These are phyloP conservation scores for Berghia stephanieae DNA, from an alignment of 1,140 invertebrate genomes.

Conservation along the genomic window DNA sequence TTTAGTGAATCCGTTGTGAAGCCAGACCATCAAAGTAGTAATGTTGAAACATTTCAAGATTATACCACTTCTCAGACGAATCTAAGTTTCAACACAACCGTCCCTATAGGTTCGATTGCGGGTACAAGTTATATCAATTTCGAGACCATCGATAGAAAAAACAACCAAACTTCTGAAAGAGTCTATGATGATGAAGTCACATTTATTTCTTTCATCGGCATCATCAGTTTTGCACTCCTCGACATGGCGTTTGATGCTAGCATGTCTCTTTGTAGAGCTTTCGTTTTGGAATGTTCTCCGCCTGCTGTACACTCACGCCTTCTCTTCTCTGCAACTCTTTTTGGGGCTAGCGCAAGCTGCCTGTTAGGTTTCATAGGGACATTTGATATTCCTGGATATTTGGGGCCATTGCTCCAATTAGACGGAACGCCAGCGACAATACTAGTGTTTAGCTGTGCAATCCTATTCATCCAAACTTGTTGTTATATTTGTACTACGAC, in stretches of 20 bases:
- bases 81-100: no score
- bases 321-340: background rate
- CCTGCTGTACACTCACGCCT: background rate
- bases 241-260: background rate
- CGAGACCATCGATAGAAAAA: no score
- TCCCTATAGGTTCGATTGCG: no score
- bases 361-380: background rate
- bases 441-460: background rate
- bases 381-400: background rate
- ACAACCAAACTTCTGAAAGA: no score
- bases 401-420: background rate
- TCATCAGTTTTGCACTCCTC: background rate
- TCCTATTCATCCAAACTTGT: background rate
- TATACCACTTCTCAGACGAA: no score
- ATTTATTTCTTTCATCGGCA: no score
- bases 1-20: no score
- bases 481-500: background rate
- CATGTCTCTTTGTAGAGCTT: background rate
- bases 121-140: no score
- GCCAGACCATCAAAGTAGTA: no score
- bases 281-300: background rate
- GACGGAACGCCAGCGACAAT: background rate
- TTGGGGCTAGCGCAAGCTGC: background rate
- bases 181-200: no score
- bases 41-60: no score